phyloP scores from a whole-genome alignment of 1,140 invertebrate genomes.

The Drosophila grimshawi region DNA sequence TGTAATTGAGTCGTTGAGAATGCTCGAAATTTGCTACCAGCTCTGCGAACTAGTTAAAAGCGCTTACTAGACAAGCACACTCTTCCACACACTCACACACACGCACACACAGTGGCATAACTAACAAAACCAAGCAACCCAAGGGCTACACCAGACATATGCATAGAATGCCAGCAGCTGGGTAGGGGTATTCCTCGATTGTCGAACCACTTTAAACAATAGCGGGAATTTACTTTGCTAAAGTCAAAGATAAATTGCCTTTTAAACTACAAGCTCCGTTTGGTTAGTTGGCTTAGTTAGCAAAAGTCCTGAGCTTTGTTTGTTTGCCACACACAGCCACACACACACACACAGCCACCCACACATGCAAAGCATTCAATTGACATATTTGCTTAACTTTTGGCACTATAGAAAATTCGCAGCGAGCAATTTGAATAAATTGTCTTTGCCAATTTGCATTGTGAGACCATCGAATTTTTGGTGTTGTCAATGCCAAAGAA shows the following conservation, averaged over 20 bases:
- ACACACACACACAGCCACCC: slow-evolving; percentile 21
- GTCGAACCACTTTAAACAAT: slow-evolving; percentile 73
- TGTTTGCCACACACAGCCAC: slow-evolving; percentile 44
- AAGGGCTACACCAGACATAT: slow-evolving; percentile 3
- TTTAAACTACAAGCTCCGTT: slow-evolving; percentile 75
- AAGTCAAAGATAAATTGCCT: slow-evolving; percentile 82
- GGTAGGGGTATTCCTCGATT: slow-evolving; percentile 31
- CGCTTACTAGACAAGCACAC: slow-evolving; percentile 45
- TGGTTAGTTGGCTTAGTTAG: slow-evolving; percentile 55
- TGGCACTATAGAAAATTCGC: slow-evolving; percentile 61
- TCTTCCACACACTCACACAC: slow-evolving; percentile 35
- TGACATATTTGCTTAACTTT: slow-evolving; percentile 81
- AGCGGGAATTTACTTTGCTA: slow-evolving; percentile 71
- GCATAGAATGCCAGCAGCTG: not conserved
- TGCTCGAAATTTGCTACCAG: slow-evolving; percentile 48
- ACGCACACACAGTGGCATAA: slow-evolving; percentile 1
- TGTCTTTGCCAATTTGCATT: slow-evolving; percentile 79
- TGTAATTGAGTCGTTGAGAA: slow-evolving; percentile 77
- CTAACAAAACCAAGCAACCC: slow-evolving; percentile 4
- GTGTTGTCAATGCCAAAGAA: slow-evolving; percentile 19
- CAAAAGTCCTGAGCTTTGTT: slow-evolving; percentile 66
- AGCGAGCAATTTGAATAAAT: slow-evolving; percentile 76
- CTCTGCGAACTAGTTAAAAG: slow-evolving; percentile 67
- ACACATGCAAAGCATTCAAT: slow-evolving; percentile 54
- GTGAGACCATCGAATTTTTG: slow-evolving; percentile 35